Evolutionary conservation across 30 jellyfish, hydroid and myxozoan species (phyloP), one percentile per base, ranked within the genome.

Genomic region (Aurelia aurita): DNA sequence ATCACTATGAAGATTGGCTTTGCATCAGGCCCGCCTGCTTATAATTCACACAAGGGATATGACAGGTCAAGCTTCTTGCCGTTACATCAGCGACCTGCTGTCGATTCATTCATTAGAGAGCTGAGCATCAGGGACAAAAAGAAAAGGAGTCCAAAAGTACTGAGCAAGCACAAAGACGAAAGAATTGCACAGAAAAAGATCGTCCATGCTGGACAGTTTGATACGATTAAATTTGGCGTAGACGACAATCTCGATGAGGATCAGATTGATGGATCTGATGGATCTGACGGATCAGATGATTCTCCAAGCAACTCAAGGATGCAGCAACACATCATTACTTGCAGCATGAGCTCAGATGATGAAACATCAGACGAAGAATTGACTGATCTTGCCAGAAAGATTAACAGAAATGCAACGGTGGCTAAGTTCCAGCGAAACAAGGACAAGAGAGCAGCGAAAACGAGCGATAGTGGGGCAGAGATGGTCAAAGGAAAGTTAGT

Each of bases 281-380:
- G 35, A 21, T 47, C 53, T 8, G 51, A 39, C 51, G 51, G 51
- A 1, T 18, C 71, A 5, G 85, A 49, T 10, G 60, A 27, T 39
- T 39, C 51, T 9, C 51, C 51, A 2, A 61, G 45, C 22, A 55
- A 69, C 58, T 51, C 72, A 11, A 46, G 72, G n/a, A 53, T 51
- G 10, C 32, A 49, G 19, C 53, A 70, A 20, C 91, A 81, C 45
- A 39, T 81, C 25, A 69, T 81, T 9, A 58, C 77, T 9, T 81
- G 91, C 69, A 81, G 91, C 32, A 64, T 81, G 85, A 81, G 91
- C 28, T 81, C 91, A 11, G 91, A 69, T 58, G 91, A 81, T 51
- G 90, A 80, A 51, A 39, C 63, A 8, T 81, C 91, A 10, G 91
- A 67, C 44, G 85, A 66, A 35, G 91, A 81, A 34, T 9, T 81